Percentiles rank a stretch among this genome's conserved stretches.
Evolutionary conservation across 2,797 vertebrate species (phyloP).

Genomic region (Peromyscus eremicus): DNA sequence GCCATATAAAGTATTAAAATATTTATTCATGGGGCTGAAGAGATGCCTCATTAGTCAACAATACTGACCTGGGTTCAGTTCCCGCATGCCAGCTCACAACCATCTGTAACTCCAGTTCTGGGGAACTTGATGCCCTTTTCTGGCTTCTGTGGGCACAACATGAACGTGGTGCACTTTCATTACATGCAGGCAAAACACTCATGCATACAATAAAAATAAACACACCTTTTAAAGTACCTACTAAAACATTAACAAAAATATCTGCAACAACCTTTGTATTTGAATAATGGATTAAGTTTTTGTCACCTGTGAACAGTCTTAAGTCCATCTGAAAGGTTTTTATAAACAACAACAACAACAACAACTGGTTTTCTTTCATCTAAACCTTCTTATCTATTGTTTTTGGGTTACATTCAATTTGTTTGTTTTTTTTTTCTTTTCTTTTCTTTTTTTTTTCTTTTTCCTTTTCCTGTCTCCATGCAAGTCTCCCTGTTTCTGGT

Average conservation of each 20-base stretch:
- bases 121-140: not conserved
- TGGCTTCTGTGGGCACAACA: not conserved
- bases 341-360: constrained; percentile 49
- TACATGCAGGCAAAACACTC: too few relatives aligned
- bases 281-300: constrained; percentile 44
- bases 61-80: not conserved
- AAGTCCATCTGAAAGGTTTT: not conserved
- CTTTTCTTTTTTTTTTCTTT: not conserved
- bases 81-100: not conserved
- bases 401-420: constrained; percentile 77
- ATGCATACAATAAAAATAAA: not conserved
- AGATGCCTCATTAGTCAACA: not conserved
- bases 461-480: constrained; percentile 48
- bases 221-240: not conserved
- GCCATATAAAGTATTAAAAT: not conserved
- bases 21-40: not conserved
- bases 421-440: constrained; percentile 56
- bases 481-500: constrained; percentile 68
- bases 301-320: not conserved
- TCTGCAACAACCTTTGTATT: constrained; percentile 12
- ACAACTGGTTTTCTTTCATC: constrained; percentile 50
- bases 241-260: constrained; percentile 51
- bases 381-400: constrained; percentile 69
- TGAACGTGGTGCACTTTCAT: too few relatives aligned
- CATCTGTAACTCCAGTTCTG: not conserved